Base-by-base conservation (phyloP, 2,888 invertebrate species). In the Hemistola chrysoprasaria region DNA sequence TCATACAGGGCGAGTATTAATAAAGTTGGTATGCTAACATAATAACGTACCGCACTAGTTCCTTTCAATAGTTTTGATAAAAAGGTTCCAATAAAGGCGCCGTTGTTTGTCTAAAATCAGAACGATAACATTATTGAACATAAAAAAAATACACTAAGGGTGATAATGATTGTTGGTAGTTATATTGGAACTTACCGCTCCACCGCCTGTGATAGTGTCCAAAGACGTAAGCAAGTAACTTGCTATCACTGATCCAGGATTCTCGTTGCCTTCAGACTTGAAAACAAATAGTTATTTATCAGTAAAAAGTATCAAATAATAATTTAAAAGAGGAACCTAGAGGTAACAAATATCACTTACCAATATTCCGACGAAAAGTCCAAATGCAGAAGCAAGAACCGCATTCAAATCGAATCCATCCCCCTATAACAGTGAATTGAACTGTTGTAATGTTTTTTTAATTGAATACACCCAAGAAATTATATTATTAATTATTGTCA, bases 161-260 rank as follows among this genome's bases (percentile, higher is more conserved):
- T 8, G 8, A 22, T 11, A 11, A 3, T 5, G n/a, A 11, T 1
- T 7, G 9, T 6, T 26, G 1, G 11, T 0, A 38, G 29, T 3
- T 10, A 11, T 24, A 5, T 21, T n/a, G n/a, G n/a, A n/a, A 61
- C 78, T 42, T 77, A 90, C 90, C 68, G 88, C 73, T 41, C 90
- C 90, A 3, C 90, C 90, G n/a, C 80, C 89, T 8, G 85, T 81
- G 2, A 89, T 65, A 0, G 87, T 82, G 5, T 88, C 86, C 44
- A 90, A 53, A 1, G 85, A 82, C 0, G 89, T 89, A 21, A 82
- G 53, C 4, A 88, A 59, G 41, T 89, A 90, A 42, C 79, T 78
- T 3, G 78, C 85, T 10, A 89, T 71, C 8, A 86, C 59, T 6
- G 74, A 63, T n/a, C 90, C 90, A 1, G 88, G 87, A 38, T 87